Percentiles rank a stretch among this genome's conserved stretches.
Evolutionary conservation across 2,888 invertebrate species (phyloP).

Genomic region (Aquatica leii): DNA sequence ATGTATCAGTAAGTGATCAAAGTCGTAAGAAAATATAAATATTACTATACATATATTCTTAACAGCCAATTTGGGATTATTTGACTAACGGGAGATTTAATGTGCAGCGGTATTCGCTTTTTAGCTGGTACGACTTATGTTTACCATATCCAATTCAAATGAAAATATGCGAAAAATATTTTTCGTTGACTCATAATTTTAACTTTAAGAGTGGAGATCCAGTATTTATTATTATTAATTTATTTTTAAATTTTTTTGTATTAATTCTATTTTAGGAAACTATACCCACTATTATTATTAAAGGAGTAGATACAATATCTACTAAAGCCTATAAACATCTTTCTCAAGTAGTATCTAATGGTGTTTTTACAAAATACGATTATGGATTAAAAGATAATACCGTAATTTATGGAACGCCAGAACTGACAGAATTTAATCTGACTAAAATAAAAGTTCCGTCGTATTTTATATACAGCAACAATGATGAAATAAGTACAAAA

Average conservation of each 20-base stretch:
- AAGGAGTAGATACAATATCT: conserved; percentile 55
- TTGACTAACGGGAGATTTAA: not conserved
- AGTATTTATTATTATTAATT: conserved; percentile 15
- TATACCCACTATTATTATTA: conserved; percentile 53
- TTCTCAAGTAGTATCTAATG: conserved; percentile 48
- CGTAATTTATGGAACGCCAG: conserved; percentile 62
- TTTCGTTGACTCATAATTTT: conserved; percentile 27
- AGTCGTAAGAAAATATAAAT: not conserved
- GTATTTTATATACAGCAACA: conserved; percentile 68
- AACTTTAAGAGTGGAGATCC: conserved; percentile 36
- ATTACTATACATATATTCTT: not conserved
- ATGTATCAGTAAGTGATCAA: not conserved
- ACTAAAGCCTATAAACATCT: conserved; percentile 53
- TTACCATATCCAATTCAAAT: conserved; percentile 35
- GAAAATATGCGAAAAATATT: conserved; percentile 30
- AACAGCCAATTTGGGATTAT: conserved; percentile 2
- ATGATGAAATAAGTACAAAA: conserved; percentile 69
- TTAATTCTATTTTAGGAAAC: conserved; percentile 52
- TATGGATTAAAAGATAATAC: conserved; percentile 64
- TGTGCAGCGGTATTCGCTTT: not conserved
- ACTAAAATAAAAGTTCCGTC: conserved; percentile 62
- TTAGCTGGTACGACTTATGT: conserved; percentile 14
- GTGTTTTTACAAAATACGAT: conserved; percentile 66
- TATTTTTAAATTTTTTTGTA: too few species aligned
- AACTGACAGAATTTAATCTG: conserved; percentile 67